Evolutionary conservation across 2,888 invertebrate genomes (phyloP).

Genomic region (Megaustenia siamemsis): DNA sequence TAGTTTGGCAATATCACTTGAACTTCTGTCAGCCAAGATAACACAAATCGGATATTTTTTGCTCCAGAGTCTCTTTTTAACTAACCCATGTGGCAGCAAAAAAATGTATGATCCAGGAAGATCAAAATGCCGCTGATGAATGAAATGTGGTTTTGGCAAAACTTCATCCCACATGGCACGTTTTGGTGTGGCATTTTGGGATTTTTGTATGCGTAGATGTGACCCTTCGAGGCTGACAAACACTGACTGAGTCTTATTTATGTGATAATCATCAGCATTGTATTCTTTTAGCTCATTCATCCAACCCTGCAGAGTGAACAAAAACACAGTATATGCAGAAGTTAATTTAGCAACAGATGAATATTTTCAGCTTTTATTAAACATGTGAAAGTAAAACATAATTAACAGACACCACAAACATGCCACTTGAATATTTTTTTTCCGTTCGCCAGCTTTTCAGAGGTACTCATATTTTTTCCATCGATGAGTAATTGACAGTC

Average conservation of each 20-base stretch:
- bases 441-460: no score
- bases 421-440: no score
- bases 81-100: conserved; percentile 77
- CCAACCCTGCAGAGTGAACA: conserved; percentile 79
- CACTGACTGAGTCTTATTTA: conserved; percentile 87
- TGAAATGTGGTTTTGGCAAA: conserved; percentile 86
- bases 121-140: conserved; percentile 87
- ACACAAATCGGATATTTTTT: conserved; percentile 95
- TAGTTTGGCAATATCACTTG: conserved; percentile 29
- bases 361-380: no score
- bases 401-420: no score
- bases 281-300: conserved; percentile 83
- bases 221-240: conserved; percentile 85
- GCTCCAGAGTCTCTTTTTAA: conserved; percentile 87
- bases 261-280: conserved; percentile 86
- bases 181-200: conserved; percentile 89
- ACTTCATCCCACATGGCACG: conserved; percentile 93
- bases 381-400: no score
- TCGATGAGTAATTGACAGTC: no score
- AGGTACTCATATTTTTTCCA: no score
- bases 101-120: conserved; percentile 73
- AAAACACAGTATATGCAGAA: not conserved
- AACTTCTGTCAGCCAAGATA: conserved; percentile 71
- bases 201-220: conserved; percentile 87
- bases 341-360: no score